Percentiles rank a stretch among this genome's conserved stretches.
phyloP scores from a whole-genome alignment of 37 sponge, comb jelly and placozoan genomes.

The Beroe forskalii region DNA sequence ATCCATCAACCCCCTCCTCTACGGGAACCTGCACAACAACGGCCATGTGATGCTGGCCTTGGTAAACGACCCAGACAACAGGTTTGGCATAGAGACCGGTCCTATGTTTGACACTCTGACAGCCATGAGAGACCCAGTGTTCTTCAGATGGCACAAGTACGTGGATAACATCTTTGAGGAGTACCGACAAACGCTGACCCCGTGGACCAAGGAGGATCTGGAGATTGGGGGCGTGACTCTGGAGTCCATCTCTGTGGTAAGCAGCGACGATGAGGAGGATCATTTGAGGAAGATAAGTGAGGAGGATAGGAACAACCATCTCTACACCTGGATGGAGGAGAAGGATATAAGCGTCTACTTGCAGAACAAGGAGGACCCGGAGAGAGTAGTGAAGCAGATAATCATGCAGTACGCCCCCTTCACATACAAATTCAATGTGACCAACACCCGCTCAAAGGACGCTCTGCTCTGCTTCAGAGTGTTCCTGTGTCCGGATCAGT shows the following conservation, averaged over 20 bases:
- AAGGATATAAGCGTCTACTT: neutral
- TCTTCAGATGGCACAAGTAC: constrained; percentile 41
- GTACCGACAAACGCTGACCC: neutral
- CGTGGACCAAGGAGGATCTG: neutral
- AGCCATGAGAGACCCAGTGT: constrained; percentile 14
- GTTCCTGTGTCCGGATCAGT: neutral
- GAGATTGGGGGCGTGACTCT: neutral
- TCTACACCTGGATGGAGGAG: neutral
- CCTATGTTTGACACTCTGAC: neutral
- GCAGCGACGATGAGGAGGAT: neutral
- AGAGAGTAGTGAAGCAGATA: neutral
- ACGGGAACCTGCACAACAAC: constrained; percentile 44
- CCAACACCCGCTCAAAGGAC: neutral
- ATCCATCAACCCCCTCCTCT: neutral
- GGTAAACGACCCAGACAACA: neutral
- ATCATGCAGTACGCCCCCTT: neutral
- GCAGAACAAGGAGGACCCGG: neutral
- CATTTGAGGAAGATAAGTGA: neutral
- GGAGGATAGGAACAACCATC: neutral
- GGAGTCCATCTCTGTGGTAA: neutral
- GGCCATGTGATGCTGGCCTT: neutral
- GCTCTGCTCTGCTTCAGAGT: neutral
- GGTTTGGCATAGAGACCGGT: neutral
- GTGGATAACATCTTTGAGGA: constrained; percentile 6
- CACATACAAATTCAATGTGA: neutral